These are phyloP conservation scores for Andinoacara biseriatus DNA, from an alignment of 2,113 vertebrate species.

Conservation along the genomic window DNA sequence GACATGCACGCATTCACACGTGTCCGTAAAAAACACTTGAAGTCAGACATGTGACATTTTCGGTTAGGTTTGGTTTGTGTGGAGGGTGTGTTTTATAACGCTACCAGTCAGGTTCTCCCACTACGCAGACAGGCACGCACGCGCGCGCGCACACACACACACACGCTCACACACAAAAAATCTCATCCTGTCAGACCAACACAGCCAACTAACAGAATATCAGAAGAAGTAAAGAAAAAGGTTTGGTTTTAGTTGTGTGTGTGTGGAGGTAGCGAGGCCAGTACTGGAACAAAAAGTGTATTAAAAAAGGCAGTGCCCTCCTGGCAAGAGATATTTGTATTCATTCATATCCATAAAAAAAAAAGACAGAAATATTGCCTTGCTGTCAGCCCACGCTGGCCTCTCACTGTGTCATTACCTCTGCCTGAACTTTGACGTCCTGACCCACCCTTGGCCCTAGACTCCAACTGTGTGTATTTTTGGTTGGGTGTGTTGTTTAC, in stretches of 20 bases:
- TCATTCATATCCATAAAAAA: not conserved
- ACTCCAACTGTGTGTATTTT: slow-evolving; percentile 12
- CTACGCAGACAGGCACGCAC: not conserved
- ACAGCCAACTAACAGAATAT: not conserved
- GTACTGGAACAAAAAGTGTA: not conserved
- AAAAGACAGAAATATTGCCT: not conserved
- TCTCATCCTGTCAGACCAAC: slow-evolving; percentile 1
- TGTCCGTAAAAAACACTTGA: not conserved
- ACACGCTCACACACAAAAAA: not conserved
- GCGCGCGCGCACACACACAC: not conserved
- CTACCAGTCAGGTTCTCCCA: slow-evolving; percentile 18
- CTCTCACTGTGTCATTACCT: slow-evolving; percentile 46
- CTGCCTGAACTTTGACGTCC: slow-evolving; percentile 51
- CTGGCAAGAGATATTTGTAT: not conserved
- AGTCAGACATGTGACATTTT: slow-evolving; percentile 51
- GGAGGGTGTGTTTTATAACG: slow-evolving; percentile 14
- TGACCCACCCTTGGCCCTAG: slow-evolving; percentile 49
- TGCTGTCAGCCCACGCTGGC: slow-evolving; percentile 11
- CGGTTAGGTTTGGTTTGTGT: slow-evolving; percentile 32
- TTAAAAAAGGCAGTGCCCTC: not conserved
- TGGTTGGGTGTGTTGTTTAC: slow-evolving; percentile 25
- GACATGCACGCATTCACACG: not conserved
- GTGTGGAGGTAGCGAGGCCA: not conserved
- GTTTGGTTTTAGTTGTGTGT: not conserved
- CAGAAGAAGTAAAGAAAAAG: not conserved